Conservation (phyloP, 2,797 vertebrate species). For the Loriculus beryllinus region DNA sequence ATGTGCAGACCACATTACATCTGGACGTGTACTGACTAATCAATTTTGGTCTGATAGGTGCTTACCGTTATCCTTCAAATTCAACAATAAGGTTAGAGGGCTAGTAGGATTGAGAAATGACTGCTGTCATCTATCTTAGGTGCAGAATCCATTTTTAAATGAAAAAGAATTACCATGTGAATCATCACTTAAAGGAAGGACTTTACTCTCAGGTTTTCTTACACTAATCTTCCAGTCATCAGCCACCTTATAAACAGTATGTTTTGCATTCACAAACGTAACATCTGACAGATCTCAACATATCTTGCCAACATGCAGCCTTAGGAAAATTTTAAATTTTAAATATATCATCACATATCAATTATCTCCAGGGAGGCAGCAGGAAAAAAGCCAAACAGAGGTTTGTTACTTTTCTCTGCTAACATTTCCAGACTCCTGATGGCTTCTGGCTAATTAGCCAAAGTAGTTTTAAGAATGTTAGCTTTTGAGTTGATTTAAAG, state of each 20-base stretch:
- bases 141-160: conserved; percentile 54
- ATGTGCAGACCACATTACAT: background rate
- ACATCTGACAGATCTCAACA: background rate
- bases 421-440: background rate
- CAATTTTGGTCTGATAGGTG: conserved; percentile 30
- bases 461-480: background rate
- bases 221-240: background rate
- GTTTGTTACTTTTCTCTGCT: background rate
- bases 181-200: conserved; percentile 13
- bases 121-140: conserved; percentile 7
- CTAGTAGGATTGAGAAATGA: conserved; percentile 14
- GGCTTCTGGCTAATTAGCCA: background rate
- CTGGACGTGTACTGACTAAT: conserved; percentile 10
- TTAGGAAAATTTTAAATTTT: background rate
- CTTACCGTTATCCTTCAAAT: conserved; percentile 33
- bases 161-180: conserved; percentile 24
- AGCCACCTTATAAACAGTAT: background rate
- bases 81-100: background rate
- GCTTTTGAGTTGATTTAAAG: background rate
- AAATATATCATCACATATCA: background rate
- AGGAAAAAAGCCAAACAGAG: background rate
- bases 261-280: background rate
- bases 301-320: background rate
- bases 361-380: background rate
- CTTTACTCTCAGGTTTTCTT: conserved; percentile 8